Percentiles rank a stretch among this genome's conserved stretches.
Conservation (phyloP, 2,113 vertebrate species). For the Motacilla tschutschensis region DNA sequence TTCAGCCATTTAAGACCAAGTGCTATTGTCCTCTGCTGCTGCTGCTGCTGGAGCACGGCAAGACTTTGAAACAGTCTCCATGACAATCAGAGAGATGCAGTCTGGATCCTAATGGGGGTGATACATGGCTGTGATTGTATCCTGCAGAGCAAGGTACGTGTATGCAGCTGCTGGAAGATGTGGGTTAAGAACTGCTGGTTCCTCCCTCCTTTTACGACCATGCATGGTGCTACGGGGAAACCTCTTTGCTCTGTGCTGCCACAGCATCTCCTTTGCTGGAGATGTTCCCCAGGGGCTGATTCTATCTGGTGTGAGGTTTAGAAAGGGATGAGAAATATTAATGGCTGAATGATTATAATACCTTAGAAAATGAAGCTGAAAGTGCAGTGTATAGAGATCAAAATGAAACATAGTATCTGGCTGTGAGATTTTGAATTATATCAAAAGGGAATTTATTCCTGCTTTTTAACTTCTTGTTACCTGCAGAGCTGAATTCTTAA, state of each 20-base stretch:
- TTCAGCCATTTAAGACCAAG: neutral
- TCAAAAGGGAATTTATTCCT: neutral
- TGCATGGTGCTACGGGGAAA: fast-evolving
- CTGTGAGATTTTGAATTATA: neutral
- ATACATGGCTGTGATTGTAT: neutral
- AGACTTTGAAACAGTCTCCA: constrained; percentile 44
- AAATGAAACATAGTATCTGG: neutral
- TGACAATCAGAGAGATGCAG: constrained; percentile 30
- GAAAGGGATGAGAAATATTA: neutral
- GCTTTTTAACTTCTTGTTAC: constrained; percentile 5
- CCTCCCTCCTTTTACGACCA: neutral
- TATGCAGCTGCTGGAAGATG: neutral
- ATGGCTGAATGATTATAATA: neutral
- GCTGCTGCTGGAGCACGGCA: constrained; percentile 6
- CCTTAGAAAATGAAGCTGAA: neutral
- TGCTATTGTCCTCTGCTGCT: neutral
- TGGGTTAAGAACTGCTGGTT: neutral
- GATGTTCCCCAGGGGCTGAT: neutral
- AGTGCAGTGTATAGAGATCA: neutral
- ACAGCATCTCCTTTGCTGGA: neutral
- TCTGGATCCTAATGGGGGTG: neutral
- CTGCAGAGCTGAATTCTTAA: neutral
- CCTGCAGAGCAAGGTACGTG: neutral
- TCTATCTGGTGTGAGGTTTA: neutral
- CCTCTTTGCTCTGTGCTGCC: neutral